Base-by-base conservation (phyloP, 2,113 vertebrate species). In the Anarrhichthys ocellatus region DNA sequence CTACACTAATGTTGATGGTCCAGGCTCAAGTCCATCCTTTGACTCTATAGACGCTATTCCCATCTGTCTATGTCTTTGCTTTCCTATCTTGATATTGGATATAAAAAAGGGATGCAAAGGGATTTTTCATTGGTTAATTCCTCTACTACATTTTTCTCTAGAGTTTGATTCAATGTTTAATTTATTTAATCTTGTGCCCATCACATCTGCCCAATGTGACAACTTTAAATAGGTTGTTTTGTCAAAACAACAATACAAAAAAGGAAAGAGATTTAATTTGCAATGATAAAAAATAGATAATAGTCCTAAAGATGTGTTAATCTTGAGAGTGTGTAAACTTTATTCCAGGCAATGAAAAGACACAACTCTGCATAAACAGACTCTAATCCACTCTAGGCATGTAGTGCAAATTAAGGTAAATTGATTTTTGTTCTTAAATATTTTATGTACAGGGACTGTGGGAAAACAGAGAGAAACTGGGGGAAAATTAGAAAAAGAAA, bases 1-100 rank as follows among this genome's bases (percentile, higher is more conserved):
- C 24, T 42, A n/a, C 71, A 75, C 70, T 52, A 48, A 74, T 46
- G 56, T 65, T 66, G 24, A 84, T 80, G 73, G 66, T 66, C 1
- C 40, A 52, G 48, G 48, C 27, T 17, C 65, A 63, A 58, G 54
- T 78, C 68, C 18, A 67, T 85, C 34, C 13, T 20, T 81, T 52
- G 42, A 67, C 34, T 78, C 40, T 9, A 9, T 50, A 66, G 24
- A 29, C 46, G 58, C 13, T 27, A 5, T 40, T n/a, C 15, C 38
- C 0, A 0, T 61, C 20, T 10, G 8, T 78, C 24, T 54, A 2
- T 22, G 17, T 14, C 13, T 71, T 69, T 76, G 27, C 9, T 56
- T 22, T n/a, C 32, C 6, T 75, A 17, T 72, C 54, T 42, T 46
- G 9, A 46, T 36, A 48, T 76, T 38, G 6, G 8, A 68, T 62